Conservation (phyloP, 2,888 invertebrate species). For the Embidobia sp. region DNA sequence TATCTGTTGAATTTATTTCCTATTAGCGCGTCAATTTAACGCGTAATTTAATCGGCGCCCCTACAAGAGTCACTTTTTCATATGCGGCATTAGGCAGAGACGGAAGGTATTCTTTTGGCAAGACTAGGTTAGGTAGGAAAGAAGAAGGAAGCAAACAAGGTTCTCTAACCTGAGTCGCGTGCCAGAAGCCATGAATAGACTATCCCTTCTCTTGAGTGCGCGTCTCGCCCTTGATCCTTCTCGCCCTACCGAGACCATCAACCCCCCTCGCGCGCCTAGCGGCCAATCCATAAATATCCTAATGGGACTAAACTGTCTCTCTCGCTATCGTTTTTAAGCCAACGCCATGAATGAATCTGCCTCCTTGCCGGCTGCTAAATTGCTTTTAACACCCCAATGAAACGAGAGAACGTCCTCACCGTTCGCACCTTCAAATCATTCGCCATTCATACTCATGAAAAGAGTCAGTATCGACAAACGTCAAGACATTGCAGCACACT, state of each 20-base stretch:
- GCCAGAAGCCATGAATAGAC: constrained; percentile 70
- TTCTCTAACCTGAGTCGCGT: constrained; percentile 74
- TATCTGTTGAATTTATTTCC: constrained; percentile 31
- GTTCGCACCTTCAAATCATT: constrained; percentile 68
- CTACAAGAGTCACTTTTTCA: constrained; percentile 36
- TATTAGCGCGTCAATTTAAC: constrained; percentile 32
- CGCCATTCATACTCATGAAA: constrained; percentile 64
- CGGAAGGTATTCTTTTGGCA: constrained; percentile 68
- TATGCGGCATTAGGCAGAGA: constrained; percentile 20
- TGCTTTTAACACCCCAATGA: constrained; percentile 54
- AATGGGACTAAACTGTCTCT: constrained; percentile 77
- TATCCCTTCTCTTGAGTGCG: constrained; percentile 45
- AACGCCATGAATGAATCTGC: constrained; percentile 67
- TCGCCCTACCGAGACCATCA: constrained; percentile 55
- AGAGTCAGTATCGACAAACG: constrained; percentile 21
- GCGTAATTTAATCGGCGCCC: constrained; percentile 33
- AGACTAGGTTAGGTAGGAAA: constrained; percentile 55
- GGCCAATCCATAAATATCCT: constrained; percentile 78
- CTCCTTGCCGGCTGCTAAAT: constrained; percentile 55
- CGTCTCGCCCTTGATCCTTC: constrained; percentile 56
- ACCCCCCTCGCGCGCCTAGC: constrained; percentile 63
- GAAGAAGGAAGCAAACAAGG: constrained; percentile 54
- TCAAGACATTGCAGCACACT: background rate
- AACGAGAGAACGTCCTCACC: constrained; percentile 27
- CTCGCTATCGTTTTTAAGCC: constrained; percentile 70